Evolutionary conservation across 1,140 invertebrate genomes (phyloP).

Genomic region (Steinernema khuongi): DNA sequence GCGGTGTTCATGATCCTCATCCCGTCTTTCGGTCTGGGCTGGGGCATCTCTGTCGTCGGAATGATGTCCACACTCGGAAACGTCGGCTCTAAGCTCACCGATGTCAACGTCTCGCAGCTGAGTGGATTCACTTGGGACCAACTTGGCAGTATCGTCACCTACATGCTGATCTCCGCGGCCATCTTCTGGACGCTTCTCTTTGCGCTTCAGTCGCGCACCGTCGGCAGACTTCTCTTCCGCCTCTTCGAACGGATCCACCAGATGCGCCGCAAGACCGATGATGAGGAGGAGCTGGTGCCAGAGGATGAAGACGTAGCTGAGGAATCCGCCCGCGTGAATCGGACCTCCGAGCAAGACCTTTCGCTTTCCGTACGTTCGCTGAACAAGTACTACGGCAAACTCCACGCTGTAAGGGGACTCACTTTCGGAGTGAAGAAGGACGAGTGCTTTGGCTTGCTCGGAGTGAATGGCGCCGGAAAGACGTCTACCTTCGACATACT

Average conservation of each 20-base stretch:
- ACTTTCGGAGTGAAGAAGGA: conserved; percentile 22
- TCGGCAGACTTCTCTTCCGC: neutral
- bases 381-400: conserved; percentile 25
- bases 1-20: neutral
- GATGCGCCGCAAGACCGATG: neutral
- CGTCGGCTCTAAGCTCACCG: neutral
- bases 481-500: conserved; percentile 67
- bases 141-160: neutral
- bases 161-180: conserved; percentile 1
- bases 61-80: neutral
- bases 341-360: neutral
- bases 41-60: neutral
- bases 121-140: neutral
- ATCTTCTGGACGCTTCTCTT: conserved; percentile 8
- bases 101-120: neutral
- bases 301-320: neutral
- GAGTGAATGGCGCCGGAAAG: conserved; percentile 60
- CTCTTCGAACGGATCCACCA: neutral
- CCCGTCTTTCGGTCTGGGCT: neutral
- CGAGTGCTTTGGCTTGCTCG: conserved; percentile 43
- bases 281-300: neutral
- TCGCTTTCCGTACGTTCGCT: conserved; percentile 14
- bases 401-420: conserved; percentile 23
- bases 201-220: neutral
- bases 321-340: neutral